Percentiles rank a stretch among this genome's conserved stretches.
These are phyloP conservation scores for Cryptotermes secundus DNA, from an alignment of 1,140 invertebrate genomes.

Conservation along the genomic window DNA sequence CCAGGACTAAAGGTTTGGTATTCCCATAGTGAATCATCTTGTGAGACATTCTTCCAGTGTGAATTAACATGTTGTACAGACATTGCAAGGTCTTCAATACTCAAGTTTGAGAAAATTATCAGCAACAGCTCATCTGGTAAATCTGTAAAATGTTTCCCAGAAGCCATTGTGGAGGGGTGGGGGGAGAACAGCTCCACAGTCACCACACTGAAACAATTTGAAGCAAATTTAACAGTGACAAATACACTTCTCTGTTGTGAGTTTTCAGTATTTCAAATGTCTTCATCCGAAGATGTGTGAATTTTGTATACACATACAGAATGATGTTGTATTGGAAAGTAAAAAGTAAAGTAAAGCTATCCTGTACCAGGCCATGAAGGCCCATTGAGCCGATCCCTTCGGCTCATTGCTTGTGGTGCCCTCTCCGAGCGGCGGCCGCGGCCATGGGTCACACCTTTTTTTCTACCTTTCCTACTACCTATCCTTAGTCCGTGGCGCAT, in stretches of 20 bases:
- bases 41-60: background rate
- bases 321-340: background rate
- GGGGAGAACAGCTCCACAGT: background rate
- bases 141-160: background rate
- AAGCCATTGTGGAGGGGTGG: background rate
- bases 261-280: background rate
- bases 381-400: too few species aligned
- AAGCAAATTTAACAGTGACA: background rate
- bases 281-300: background rate
- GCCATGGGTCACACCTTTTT: too few species aligned
- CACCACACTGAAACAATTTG: background rate
- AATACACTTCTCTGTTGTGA: background rate
- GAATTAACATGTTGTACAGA: background rate
- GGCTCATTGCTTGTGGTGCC: too few species aligned
- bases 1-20: background rate
- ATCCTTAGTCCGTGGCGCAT: too few species aligned
- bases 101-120: constrained; percentile 7
- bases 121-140: constrained; percentile 17
- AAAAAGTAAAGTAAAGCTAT: too few species aligned
- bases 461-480: too few species aligned
- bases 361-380: too few species aligned
- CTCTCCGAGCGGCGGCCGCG: too few species aligned
- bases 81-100: constrained; percentile 15
- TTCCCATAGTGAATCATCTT: constrained; percentile 18
- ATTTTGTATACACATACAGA: background rate